Percentiles rank a stretch among this genome's conserved stretches.
Evolutionary conservation across 2,888 invertebrate genomes (phyloP).

Genomic region (Ennomos fuscantarius): DNA sequence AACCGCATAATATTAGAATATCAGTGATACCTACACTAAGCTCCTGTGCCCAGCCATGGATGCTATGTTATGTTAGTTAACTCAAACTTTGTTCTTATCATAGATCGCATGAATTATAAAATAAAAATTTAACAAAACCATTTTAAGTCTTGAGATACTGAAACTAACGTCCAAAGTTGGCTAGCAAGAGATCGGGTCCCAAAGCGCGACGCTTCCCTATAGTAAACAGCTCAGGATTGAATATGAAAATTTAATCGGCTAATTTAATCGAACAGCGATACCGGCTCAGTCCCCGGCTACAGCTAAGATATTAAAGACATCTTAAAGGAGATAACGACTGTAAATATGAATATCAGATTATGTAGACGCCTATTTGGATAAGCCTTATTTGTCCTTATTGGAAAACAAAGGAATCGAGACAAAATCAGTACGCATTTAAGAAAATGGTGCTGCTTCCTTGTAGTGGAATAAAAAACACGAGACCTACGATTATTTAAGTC

Average conservation of each 20-base stretch:
- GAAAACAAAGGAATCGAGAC: conserved; percentile 13
- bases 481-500: conserved; percentile 38
- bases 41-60: conserved; percentile 40
- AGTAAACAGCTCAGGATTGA: conserved; percentile 90
- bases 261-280: conserved; percentile 87
- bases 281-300: conserved; percentile 51
- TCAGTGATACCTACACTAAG: conserved; percentile 9
- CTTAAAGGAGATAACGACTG: conserved; percentile 39
- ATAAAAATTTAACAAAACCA: conserved; percentile 29
- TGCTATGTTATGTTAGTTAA: conserved; percentile 47
- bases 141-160: conserved; percentile 31
- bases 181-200: conserved; percentile 37
- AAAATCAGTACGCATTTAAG: neutral
- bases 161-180: conserved; percentile 40
- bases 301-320: conserved; percentile 61
- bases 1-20: too few relatives aligned
- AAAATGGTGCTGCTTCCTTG: neutral
- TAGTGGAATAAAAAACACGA: neutral
- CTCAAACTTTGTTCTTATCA: conserved; percentile 54
- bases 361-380: conserved; percentile 22
- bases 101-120: conserved; percentile 60
- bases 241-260: conserved; percentile 92
- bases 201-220: conserved; percentile 75
- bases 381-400: conserved; percentile 21
- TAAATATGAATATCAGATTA: conserved; percentile 35